These are phyloP conservation scores for Sisor rabdophorus DNA, from an alignment of 2,113 vertebrate genomes.

Conservation along the genomic window DNA sequence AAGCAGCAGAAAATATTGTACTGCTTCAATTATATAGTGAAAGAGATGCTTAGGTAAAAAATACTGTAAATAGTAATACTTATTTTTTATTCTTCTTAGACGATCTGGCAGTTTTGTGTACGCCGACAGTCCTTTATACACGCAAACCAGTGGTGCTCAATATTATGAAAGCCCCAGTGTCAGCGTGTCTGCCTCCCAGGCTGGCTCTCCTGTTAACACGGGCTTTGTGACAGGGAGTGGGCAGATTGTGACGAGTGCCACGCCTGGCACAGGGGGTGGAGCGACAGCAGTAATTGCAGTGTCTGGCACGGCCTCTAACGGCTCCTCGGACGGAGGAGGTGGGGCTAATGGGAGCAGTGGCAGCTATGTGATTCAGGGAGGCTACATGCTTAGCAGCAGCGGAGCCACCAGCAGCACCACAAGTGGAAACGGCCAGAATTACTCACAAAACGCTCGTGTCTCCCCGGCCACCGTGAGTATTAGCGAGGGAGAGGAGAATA, in stretches of 20 bases:
- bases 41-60: not conserved
- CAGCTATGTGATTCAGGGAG: constrained; percentile 90
- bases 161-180: constrained; percentile 80
- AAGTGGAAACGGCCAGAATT: constrained; percentile 77
- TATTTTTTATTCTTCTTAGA: constrained; percentile 55
- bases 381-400: constrained; percentile 80
- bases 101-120: constrained; percentile 83
- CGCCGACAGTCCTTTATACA: constrained; percentile 81
- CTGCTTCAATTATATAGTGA: not conserved
- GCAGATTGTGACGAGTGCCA: constrained; percentile 64
- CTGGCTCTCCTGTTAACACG: constrained; percentile 74
- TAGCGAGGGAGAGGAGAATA: constrained; percentile 76
- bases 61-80: not conserved
- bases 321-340: constrained; percentile 65
- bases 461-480: constrained; percentile 90
- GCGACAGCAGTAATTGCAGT: constrained; percentile 50
- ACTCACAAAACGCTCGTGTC: constrained; percentile 85
- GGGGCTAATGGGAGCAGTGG: constrained; percentile 63
- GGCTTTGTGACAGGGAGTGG: constrained; percentile 70
- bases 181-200: constrained; percentile 72
- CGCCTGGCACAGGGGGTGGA: constrained; percentile 53
- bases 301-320: constrained; percentile 62
- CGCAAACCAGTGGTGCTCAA: constrained; percentile 71
- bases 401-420: constrained; percentile 55
- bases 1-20: not conserved